Percentiles rank a stretch among this genome's conserved stretches.
phyloP scores from a whole-genome alignment of 2,113 vertebrate genomes.

The Chlorodrepanis virens region DNA sequence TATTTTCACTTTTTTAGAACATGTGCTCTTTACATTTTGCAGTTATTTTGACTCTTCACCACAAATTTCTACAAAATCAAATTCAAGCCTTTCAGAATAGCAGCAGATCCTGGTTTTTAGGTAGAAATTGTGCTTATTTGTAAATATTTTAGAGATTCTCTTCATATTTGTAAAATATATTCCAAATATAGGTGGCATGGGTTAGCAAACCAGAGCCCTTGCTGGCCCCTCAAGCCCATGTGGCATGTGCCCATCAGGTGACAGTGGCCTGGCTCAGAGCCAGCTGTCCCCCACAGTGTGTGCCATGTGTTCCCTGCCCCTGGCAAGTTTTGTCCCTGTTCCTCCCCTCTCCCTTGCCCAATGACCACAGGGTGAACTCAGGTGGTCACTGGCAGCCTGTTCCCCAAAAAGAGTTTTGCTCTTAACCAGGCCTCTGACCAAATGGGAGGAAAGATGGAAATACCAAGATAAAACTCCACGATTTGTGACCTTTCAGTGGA shows the following conservation, averaged over 20 bases:
- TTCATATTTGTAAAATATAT: neutral
- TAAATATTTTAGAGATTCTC: neutral
- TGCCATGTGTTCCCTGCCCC: neutral
- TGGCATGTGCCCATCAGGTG: rapidly evolving
- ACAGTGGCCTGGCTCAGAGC: neutral
- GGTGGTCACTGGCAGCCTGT: neutral
- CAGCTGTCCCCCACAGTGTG: rapidly evolving
- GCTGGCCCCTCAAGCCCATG: rapidly evolving
- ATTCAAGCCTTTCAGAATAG: neutral
- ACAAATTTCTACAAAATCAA: neutral
- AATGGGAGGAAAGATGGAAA: neutral
- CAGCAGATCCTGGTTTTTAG: neutral
- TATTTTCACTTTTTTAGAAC: neutral
- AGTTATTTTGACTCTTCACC: neutral
- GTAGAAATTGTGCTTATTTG: neutral
- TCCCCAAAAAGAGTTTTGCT: neutral
- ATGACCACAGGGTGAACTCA: neutral
- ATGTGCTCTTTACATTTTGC: rapidly evolving
- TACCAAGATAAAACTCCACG: neutral
- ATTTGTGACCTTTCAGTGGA: neutral
- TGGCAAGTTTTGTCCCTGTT: rapidly evolving
- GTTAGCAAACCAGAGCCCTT: neutral
- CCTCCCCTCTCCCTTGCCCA: neutral
- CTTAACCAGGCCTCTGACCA: neutral
- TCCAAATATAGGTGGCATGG: neutral